Percentiles rank a stretch among this genome's conserved stretches.
These are phyloP conservation scores for Hippocampus barbouri DNA, from an alignment of 2,113 vertebrate species.

Conservation along the genomic window DNA sequence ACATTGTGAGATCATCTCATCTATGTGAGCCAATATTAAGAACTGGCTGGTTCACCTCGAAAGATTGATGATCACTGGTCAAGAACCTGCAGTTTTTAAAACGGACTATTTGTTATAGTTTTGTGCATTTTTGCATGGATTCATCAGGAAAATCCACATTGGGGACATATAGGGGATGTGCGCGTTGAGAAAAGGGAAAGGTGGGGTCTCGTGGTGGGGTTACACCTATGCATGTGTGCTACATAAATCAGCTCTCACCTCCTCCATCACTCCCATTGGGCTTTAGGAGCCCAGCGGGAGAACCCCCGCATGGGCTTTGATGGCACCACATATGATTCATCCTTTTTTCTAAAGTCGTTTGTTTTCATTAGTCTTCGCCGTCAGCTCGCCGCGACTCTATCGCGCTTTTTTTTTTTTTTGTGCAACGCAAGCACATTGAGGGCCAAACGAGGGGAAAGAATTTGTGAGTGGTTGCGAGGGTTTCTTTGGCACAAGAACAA, in stretches of 20 bases:
- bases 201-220: background rate
- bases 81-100: background rate
- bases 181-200: background rate
- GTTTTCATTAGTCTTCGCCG: conserved; percentile 67
- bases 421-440: conserved; percentile 60
- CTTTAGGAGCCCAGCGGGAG: conserved; percentile 57
- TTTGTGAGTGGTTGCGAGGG: conserved; percentile 41
- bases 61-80: background rate
- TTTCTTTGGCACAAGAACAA: conserved; percentile 58
- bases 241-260: conserved; percentile 62
- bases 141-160: background rate
- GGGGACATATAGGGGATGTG: background rate
- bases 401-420: conserved; percentile 23
- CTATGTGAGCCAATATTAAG: background rate
- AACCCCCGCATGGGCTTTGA: conserved; percentile 63
- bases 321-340: conserved; percentile 64
- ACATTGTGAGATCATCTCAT: background rate
- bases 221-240: conserved; percentile 25
- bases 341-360: conserved; percentile 50
- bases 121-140: background rate
- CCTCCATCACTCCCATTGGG: conserved; percentile 64
- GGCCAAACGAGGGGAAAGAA: conserved; percentile 62
- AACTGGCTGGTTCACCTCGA: background rate
- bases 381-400: conserved; percentile 48
- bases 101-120: background rate